Evolutionary conservation across 2,888 invertebrate genomes (phyloP).

Genomic region (Homarus gammarus): DNA sequence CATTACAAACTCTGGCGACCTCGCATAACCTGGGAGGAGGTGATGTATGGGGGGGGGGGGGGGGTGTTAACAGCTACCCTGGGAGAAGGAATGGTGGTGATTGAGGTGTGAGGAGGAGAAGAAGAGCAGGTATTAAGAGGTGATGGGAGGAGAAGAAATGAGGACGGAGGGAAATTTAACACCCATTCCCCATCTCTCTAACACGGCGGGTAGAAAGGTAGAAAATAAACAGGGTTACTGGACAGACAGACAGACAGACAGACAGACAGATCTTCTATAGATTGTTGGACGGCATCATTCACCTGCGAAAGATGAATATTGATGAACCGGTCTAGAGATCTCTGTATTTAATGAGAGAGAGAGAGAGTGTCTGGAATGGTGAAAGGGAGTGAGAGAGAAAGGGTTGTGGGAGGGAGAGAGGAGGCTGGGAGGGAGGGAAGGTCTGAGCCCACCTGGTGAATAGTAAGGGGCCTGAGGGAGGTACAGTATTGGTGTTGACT

Average conservation of each 20-base stretch:
- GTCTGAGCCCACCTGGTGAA: background rate
- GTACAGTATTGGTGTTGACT: background rate
- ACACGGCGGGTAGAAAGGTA: too few relatives aligned
- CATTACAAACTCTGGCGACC: slow-evolving; percentile 2
- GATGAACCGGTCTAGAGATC: too few relatives aligned
- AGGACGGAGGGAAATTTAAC: background rate
- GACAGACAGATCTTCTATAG: too few relatives aligned
- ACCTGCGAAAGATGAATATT: too few relatives aligned
- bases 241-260: too few relatives aligned
- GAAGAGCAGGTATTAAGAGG: too few relatives aligned
- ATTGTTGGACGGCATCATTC: too few relatives aligned
- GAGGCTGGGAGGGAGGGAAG: background rate
- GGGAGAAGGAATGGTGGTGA: background rate
- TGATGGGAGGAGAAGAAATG: too few relatives aligned
- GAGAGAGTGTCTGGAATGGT: too few relatives aligned
- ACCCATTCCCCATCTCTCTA: background rate
- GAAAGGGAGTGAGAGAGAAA: too few relatives aligned
- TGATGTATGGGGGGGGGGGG: background rate
- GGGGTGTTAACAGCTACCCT: background rate
- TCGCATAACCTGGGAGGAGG: background rate
- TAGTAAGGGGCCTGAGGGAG: background rate
- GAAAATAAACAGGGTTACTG: too few relatives aligned
- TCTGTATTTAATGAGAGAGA: too few relatives aligned
- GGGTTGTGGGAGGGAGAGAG: background rate
- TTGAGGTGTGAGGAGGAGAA: background rate